Base-by-base conservation (phyloP, 2,113 vertebrate genomes). In the Sebastes schlegelii region DNA sequence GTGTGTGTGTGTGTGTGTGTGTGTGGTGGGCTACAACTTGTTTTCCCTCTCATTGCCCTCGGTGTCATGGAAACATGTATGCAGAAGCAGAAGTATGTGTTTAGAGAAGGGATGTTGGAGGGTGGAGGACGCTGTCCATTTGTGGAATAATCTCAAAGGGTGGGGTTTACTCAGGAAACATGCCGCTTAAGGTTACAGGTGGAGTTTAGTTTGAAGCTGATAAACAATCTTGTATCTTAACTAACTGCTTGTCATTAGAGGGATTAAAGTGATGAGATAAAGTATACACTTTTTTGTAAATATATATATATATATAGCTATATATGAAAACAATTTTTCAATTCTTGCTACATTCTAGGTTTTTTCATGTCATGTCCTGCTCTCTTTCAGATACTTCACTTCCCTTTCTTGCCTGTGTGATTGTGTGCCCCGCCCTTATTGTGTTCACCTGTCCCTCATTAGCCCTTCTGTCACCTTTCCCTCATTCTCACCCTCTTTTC, bases 51-150 rank as follows among this genome's bases (percentile, higher is more conserved):
- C 77, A 42, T 65, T n/a, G 21, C 57, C 10, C 26, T 34, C 21
- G 58, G 73, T 87, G 80, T 85, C 79, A 76, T 89, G 86, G 90
- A 92, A 93, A 93, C 81, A 68, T 62, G 62, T 83, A 49, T 75
- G 72, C 66, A 62, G 66, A 69, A 46, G 62, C 64, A 81, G 42
- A 48, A 19, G 55, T 58, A n/a, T 58, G 77, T 58, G 68, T 57
- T 73, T 55, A 57, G 42, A 14, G 42, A 54, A 16, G 23, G 51
- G n/a, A 69, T 73, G 69, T 34, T 45, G 26, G 43, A 2, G 64
- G 76, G 78, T 4, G 62, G 73, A 62, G 52, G 40, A 14, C 7
- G 16, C 19, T 90, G 92, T 92, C 79, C 86, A 67, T 71, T 42
- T 58, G 76, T 84, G 85, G 80, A 86, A 80, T 82, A 83, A 80